Percentiles rank a stretch among this genome's conserved stretches.
Conservation (phyloP, 2,113 vertebrate genomes). For the Alethe diademata region DNA sequence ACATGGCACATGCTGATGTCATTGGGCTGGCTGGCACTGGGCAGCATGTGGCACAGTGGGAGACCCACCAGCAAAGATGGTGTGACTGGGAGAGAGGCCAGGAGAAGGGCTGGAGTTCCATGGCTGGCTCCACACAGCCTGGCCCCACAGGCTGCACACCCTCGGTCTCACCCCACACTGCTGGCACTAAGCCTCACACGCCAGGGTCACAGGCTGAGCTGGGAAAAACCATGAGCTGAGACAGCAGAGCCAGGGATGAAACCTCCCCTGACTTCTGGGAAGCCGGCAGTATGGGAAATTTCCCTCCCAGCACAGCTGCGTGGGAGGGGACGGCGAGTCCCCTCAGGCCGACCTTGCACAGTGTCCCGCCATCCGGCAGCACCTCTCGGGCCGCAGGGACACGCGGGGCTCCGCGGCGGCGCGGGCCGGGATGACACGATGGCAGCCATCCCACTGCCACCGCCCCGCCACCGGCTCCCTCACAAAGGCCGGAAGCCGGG, state of each 20-base stretch:
- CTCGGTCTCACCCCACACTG: fast-evolving
- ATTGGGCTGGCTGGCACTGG: neutral
- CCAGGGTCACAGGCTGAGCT: neutral
- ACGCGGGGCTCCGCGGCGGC: fast-evolving
- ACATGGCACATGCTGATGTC: neutral
- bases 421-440: neutral
- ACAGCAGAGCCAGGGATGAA: neutral
- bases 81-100: neutral
- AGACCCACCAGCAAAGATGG: neutral
- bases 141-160: neutral
- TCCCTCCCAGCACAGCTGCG: neutral
- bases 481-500: slow-evolving; percentile 30
- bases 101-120: neutral
- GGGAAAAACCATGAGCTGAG: neutral
- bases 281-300: neutral
- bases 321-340: neutral
- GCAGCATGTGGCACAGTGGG: neutral
- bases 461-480: neutral
- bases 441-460: neutral
- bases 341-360: fast-evolving
- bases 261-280: slow-evolving; percentile 1
- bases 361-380: neutral
- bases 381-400: neutral
- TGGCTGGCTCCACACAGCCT: neutral
- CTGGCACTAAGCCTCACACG: neutral